phyloP scores from a whole-genome alignment of 1,140 invertebrate genomes.

The Trichoplusia ni region DNA sequence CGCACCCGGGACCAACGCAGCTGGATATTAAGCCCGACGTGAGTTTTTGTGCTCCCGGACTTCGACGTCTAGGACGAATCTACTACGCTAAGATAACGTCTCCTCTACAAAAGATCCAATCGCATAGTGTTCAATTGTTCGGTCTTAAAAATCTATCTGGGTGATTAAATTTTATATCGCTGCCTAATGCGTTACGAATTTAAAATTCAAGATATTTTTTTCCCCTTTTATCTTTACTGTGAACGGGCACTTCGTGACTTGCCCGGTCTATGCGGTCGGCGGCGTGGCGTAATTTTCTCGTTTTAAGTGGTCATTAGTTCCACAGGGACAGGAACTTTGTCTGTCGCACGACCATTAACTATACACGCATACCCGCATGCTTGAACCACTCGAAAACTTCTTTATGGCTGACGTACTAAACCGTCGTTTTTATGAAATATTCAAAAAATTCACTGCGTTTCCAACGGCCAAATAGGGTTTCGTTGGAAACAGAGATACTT shows the following conservation, averaged over 20 bases:
- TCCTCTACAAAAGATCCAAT: constrained; percentile 14
- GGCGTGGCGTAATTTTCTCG: constrained; percentile 68
- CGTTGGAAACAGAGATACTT: constrained; percentile 42
- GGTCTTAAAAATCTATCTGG: neutral
- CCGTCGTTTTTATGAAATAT: constrained; percentile 13
- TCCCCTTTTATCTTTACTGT: constrained; percentile 51
- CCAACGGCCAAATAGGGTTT: constrained; percentile 6
- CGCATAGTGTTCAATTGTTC: neutral
- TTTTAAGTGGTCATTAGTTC: constrained; percentile 75
- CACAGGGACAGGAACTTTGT: constrained; percentile 63
- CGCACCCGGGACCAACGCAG: constrained; percentile 60
- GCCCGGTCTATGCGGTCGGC: constrained; percentile 56
- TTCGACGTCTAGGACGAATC: constrained; percentile 31
- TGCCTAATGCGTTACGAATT: constrained; percentile 47
- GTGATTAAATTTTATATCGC: constrained; percentile 27
- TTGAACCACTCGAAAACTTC: constrained; percentile 39
- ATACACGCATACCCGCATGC: constrained; percentile 54
- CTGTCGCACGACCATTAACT: constrained; percentile 67
- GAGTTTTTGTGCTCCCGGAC: constrained; percentile 53
- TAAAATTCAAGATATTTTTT: constrained; percentile 45
- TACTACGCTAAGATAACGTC: constrained; percentile 29
- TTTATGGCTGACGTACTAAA: constrained; percentile 28
- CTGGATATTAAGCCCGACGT: constrained; percentile 55
- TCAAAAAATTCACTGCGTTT: constrained; percentile 12
- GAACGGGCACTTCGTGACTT: constrained; percentile 64